A percentile compares a stretch with the other conserved stretches of the same genome.
Evolutionary conservation across 2,113 vertebrate genomes (phyloP).

Genomic region (Gavia stellata): DNA sequence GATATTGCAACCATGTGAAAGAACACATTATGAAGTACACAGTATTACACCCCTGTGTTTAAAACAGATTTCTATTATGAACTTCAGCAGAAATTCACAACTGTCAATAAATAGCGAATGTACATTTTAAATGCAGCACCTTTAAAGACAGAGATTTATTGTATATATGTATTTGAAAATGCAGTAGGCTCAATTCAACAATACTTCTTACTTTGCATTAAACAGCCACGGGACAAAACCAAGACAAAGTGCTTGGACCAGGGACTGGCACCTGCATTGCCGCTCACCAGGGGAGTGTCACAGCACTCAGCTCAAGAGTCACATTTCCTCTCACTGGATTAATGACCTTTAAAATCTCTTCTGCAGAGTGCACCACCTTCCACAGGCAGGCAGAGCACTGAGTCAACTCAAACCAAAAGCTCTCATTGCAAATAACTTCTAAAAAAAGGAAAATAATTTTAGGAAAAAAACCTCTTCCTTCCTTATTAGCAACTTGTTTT

Average conservation of each 20-base stretch:
- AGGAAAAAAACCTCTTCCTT: background rate
- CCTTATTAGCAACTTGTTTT: background rate
- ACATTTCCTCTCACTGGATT: background rate
- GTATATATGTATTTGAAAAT: accelerated
- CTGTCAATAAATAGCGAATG: background rate
- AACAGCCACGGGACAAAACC: background rate
- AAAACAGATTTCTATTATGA: background rate
- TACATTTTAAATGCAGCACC: background rate
- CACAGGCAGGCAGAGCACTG: background rate
- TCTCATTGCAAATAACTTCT: background rate
- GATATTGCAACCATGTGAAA: background rate
- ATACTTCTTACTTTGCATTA: background rate
- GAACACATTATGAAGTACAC: background rate
- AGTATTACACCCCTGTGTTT: background rate
- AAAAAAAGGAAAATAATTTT: background rate
- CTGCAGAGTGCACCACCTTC: background rate
- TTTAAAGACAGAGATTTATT: background rate
- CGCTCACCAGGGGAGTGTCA: background rate
- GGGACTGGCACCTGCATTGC: background rate
- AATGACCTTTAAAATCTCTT: background rate
- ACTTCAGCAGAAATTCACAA: background rate
- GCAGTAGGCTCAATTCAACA: background rate
- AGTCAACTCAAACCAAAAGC: background rate
- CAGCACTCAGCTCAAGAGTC: background rate
- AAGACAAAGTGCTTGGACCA: background rate